phyloP scores from a whole-genome alignment of 2,888 invertebrate species.

The Linhomoeus sp. region DNA sequence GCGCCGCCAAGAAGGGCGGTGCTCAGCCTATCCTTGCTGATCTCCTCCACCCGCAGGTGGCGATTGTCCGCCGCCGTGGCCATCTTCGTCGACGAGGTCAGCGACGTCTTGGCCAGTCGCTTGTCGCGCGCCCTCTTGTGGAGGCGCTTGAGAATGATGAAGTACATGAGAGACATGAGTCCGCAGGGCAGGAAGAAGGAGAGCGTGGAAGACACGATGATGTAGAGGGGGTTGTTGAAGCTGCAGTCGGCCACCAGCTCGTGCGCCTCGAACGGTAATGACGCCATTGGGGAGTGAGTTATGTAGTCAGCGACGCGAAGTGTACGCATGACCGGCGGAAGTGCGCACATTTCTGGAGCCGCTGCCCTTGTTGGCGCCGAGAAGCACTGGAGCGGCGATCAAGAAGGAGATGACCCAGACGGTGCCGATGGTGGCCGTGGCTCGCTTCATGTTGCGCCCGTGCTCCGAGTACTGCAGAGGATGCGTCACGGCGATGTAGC shows the following conservation, averaged over 20 bases:
- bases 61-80: no score
- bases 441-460: slow-evolving; percentile 56
- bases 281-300: neutral
- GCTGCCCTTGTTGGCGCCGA: slow-evolving; percentile 91
- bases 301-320: no score
- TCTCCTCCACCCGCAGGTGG: neutral
- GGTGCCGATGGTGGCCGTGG: slow-evolving; percentile 76
- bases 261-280: neutral
- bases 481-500: slow-evolving; percentile 91
- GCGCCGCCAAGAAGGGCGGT: slow-evolving; percentile 23
- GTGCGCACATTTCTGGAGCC: no score
- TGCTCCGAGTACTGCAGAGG: slow-evolving; percentile 96
- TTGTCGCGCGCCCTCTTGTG: slow-evolving; percentile 19
- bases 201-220: slow-evolving; percentile 87
- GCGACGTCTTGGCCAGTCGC: slow-evolving; percentile 14
- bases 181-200: slow-evolving; percentile 97
- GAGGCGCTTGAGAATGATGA: slow-evolving; percentile 79
- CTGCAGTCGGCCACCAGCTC: slow-evolving; percentile 42
- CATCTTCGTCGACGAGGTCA: no score
- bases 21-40: slow-evolving; percentile 12
- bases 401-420: slow-evolving; percentile 89
- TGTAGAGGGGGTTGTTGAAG: slow-evolving; percentile 93
- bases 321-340: no score
- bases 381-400: slow-evolving; percentile 83
- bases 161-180: slow-evolving; percentile 93